These are phyloP conservation scores for Chaitophorus viminalis DNA, from an alignment of 2,888 invertebrate genomes.

Conservation along the genomic window DNA sequence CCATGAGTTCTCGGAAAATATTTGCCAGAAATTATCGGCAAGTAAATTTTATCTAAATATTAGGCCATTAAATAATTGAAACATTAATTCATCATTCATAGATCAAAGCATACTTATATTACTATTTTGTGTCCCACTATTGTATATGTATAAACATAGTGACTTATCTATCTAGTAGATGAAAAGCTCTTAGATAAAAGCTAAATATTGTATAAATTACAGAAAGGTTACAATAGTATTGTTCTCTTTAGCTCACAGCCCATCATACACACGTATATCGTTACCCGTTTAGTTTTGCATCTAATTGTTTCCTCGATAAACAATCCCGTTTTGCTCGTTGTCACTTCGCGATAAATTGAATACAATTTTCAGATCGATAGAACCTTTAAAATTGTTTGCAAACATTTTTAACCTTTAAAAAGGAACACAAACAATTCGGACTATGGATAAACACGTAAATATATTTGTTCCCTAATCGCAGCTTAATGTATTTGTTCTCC, in stretches of 20 bases:
- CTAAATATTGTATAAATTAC: constrained; percentile 25
- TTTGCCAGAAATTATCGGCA: background rate
- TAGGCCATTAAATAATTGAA: background rate
- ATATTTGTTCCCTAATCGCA: background rate
- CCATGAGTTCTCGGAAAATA: background rate
- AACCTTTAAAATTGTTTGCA: constrained; percentile 36
- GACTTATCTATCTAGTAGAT: background rate
- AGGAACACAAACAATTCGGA: background rate
- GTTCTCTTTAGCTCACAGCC: background rate
- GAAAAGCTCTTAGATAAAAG: constrained; percentile 17
- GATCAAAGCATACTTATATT: background rate
- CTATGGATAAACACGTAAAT: background rate
- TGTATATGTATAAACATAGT: background rate
- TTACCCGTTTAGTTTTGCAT: background rate
- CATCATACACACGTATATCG: background rate
- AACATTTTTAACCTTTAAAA: constrained; percentile 29
- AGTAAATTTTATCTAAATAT: background rate
- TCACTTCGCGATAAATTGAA: constrained; percentile 3
- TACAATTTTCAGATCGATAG: background rate
- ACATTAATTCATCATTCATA: background rate
- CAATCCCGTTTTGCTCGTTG: background rate
- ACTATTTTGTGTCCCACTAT: background rate
- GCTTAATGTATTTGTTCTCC: constrained; percentile 18
- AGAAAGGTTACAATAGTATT: constrained; percentile 12
- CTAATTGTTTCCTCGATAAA: constrained; percentile 48